These are phyloP conservation scores for Erpobdella octoculata DNA, from an alignment of 2,888 invertebrate species.

Conservation along the genomic window DNA sequence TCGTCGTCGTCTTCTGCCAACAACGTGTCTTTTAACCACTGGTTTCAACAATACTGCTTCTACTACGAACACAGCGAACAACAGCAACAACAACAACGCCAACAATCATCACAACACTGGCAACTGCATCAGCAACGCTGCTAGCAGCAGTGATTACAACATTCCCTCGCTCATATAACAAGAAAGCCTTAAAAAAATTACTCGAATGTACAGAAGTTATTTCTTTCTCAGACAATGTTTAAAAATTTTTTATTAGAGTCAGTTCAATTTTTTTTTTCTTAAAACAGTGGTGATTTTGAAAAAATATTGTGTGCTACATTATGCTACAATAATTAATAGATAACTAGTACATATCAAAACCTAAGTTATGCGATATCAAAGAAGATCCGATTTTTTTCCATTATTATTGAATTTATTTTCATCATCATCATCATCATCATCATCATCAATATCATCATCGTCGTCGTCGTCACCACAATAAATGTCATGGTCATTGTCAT, in stretches of 20 bases:
- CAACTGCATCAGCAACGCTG: constrained; percentile 2
- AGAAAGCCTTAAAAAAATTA: not conserved
- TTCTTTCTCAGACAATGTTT: not conserved
- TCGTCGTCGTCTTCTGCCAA: constrained; percentile 9
- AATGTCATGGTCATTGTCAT: too few species aligned
- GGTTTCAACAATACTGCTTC: not conserved
- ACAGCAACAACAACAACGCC: constrained; percentile 9
- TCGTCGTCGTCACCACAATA: too few species aligned
- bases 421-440: constrained; percentile 25
- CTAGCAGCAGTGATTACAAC: not conserved
- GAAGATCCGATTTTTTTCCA: too few species aligned
- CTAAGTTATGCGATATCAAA: too few species aligned
- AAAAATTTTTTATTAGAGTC: too few species aligned
- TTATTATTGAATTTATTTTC: not conserved
- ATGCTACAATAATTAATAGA: too few species aligned
- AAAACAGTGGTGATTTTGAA: too few species aligned
- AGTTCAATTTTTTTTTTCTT: too few species aligned
- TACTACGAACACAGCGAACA: not conserved
- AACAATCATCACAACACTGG: not conserved
- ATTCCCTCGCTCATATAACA: constrained; percentile 1
- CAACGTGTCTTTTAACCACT: constrained; percentile 4
- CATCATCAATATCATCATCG: constrained; percentile 21
- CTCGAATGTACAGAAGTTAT: not conserved
- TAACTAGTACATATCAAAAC: too few species aligned
- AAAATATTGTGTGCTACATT: too few species aligned